Conservation (phyloP, 2,113 vertebrate species). For the Orthochromis indermauri region DNA sequence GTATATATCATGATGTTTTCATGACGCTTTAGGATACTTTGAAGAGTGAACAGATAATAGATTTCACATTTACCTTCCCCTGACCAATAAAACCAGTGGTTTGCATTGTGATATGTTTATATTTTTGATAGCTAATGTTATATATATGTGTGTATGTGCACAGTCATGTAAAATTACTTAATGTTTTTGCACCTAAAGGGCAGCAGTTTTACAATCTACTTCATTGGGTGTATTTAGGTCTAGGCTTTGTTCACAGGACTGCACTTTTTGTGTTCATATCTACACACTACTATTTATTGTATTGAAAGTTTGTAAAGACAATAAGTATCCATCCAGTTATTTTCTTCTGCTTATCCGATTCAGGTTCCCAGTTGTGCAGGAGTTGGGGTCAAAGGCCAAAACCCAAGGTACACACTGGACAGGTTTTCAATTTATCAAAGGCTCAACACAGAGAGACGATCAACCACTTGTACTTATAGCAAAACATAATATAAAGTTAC, state of each 20-base stretch:
- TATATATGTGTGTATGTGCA: not conserved
- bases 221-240: not conserved
- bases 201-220: not conserved
- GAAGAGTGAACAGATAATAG: not conserved
- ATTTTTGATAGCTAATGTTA: not conserved
- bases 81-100: not conserved
- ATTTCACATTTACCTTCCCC: not conserved
- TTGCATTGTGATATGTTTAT: not conserved
- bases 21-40: not conserved
- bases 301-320: not conserved
- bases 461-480: not conserved
- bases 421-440: not conserved
- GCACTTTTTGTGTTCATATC: not conserved
- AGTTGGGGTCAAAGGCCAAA: not conserved
- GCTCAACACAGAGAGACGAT: not conserved
- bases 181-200: not conserved
- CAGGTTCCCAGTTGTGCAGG: not conserved
- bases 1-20: not conserved
- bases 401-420: not conserved
- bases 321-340: not conserved
- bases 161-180: not conserved
- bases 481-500: not conserved
- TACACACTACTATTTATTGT: not conserved
- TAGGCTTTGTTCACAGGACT: not conserved
- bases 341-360: not conserved